Conservation (phyloP, 1,140 invertebrate genomes). For the Pissodes strobi region DNA sequence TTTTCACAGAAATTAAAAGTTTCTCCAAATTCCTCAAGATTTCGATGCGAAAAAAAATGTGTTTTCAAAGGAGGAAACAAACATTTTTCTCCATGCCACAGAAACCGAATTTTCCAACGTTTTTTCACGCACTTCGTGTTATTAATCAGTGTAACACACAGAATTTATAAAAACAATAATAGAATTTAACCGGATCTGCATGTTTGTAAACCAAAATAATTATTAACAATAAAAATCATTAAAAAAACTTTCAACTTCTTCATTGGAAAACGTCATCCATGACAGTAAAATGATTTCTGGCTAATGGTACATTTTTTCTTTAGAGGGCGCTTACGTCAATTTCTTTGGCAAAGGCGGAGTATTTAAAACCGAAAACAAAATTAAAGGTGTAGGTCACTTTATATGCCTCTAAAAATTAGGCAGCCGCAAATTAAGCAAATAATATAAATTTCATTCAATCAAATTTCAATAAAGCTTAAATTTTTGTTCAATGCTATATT, state of each 20-base stretch:
- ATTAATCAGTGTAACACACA: not conserved
- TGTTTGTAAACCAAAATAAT: slow-evolving; percentile 14
- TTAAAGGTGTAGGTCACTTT: too few species aligned
- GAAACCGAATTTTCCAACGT: slow-evolving; percentile 5
- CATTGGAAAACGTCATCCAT: slow-evolving; percentile 23
- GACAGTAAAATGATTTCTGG: too few species aligned
- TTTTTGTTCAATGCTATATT: too few species aligned
- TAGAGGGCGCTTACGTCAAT: slow-evolving; percentile 17
- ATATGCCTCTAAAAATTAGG: too few species aligned
- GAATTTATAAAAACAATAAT: not conserved
- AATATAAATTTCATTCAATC: too few species aligned
- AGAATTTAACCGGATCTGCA: not conserved
- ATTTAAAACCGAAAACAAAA: too few species aligned
- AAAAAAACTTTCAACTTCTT: slow-evolving; percentile 3
- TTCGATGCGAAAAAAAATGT: too few species aligned
- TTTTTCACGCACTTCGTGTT: not conserved
- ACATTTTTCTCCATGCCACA: slow-evolving; percentile 14
- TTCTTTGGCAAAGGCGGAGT: too few species aligned
- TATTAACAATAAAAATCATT: slow-evolving; percentile 19
- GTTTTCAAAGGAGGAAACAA: slow-evolving; percentile 19
- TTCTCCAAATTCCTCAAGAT: too few species aligned
- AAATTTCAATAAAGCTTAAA: too few species aligned
- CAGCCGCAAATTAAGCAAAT: too few species aligned
- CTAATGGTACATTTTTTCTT: slow-evolving; percentile 14
- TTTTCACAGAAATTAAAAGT: too few species aligned